These are phyloP conservation scores for Latrodectus elegans DNA, from an alignment of 2,888 invertebrate species.

Conservation along the genomic window DNA sequence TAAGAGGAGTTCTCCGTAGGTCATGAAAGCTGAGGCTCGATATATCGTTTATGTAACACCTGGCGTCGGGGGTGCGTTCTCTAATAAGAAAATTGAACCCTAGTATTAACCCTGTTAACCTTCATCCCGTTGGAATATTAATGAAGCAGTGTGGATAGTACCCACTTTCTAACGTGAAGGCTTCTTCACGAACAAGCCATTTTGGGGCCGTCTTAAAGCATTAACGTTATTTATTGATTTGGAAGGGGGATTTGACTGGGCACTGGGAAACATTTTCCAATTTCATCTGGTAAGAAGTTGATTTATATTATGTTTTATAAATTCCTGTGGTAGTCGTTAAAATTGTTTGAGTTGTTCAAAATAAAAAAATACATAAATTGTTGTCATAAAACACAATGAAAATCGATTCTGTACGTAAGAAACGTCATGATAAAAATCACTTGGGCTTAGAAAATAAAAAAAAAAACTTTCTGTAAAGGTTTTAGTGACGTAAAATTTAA, in stretches of 20 bases:
- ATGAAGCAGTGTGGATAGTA: constrained; percentile 23
- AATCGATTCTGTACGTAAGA: too few relatives aligned
- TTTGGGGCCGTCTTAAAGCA: constrained; percentile 10
- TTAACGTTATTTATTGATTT: constrained; percentile 2
- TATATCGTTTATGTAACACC: constrained; percentile 52
- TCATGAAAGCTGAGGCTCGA: constrained; percentile 30
- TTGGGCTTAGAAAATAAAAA: too few relatives aligned
- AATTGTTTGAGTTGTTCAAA: too few relatives aligned
- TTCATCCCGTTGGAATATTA: constrained; percentile 48
- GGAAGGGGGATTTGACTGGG: neutral
- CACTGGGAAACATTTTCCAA: too few relatives aligned
- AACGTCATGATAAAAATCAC: too few relatives aligned
- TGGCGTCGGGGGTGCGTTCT: constrained; percentile 38
- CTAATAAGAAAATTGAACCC: constrained; percentile 62
- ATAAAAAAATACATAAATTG: too few relatives aligned
- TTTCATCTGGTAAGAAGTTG: too few relatives aligned
- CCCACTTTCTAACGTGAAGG: constrained; percentile 23
- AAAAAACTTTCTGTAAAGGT: too few relatives aligned
- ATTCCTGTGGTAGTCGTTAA: too few relatives aligned
- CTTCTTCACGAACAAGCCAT: constrained; percentile 25
- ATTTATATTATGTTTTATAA: too few relatives aligned
- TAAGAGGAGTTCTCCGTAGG: constrained; percentile 40
- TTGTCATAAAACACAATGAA: too few relatives aligned
- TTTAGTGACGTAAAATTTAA: too few relatives aligned
- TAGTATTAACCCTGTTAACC: constrained; percentile 63